Evolutionary conservation across 2,888 invertebrate species (phyloP), one percentile per base, ranked within the genome.

Genomic region (Melanophora roralis): DNA sequence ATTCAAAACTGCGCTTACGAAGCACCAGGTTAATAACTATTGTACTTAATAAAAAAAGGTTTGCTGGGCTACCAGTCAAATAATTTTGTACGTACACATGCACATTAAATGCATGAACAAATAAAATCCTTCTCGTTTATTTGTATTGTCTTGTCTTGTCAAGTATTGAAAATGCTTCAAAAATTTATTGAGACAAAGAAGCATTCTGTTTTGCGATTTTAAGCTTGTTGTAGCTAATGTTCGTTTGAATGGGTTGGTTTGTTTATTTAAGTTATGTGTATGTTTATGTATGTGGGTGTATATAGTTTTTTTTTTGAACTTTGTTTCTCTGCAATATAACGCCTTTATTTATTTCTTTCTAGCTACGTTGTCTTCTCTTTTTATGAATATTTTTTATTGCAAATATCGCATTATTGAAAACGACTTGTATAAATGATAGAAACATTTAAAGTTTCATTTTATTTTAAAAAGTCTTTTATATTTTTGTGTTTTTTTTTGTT

Each of bases 371-470:
- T 21, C 36, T 36, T 19, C 9, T 36, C 6, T 21, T 36, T 8
- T 49, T 14, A 53, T n/a, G n/a, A n/a, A n/a, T n/a, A 14, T 53
- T 32, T 45, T 16, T 45, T 45, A 12, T 16, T 21, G n/a, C 32
- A 60, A 19, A 45, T 60, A 32, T 27, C n/a, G n/a, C 23, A 51
- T 51, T 49, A 23, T 47, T 49, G 11, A 36, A 14, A 38, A 23
- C 1, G 19, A 8, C 8, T 53, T 53, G 53, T 14, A 14, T 5
- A 60, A 55, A 11, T 14, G 27, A 59, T 27, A 27, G 23, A 16
- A 40, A 27, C 12, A 40, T 65, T 65, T 51, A 51, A 65, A 51
- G 51, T 38, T 40, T 51, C 11, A n/a, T 11, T 65, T 65, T 51
- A 27, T 40, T 21, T 64, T 14, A 38, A 23, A 57, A 57, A 57